A percentile compares a stretch with the other conserved stretches of the same genome.
Conservation (phyloP, 1,140 invertebrate genomes). For the Atta texana region DNA sequence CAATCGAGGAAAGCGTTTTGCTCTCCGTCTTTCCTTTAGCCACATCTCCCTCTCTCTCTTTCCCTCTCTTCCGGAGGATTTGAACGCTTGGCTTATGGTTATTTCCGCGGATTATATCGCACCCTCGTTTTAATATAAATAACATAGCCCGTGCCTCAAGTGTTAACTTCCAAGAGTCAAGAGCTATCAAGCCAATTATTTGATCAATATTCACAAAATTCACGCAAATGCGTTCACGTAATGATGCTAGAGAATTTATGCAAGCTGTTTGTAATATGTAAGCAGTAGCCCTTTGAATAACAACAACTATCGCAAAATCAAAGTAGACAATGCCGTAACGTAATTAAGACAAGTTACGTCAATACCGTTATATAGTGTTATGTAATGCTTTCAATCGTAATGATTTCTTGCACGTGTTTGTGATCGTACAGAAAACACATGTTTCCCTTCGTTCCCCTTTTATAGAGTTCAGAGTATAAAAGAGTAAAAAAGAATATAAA, state of each 20-base stretch:
- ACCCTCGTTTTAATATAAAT: slow-evolving; percentile 23
- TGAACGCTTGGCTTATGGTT: not conserved
- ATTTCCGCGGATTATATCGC: slow-evolving; percentile 44
- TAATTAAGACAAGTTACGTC: slow-evolving; percentile 42
- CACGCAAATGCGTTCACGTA: not conserved
- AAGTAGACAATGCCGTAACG: not conserved
- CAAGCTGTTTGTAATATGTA: not conserved
- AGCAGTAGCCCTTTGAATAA: not conserved
- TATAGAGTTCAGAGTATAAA: not conserved
- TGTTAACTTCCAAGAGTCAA: not conserved
- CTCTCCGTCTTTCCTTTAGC: slow-evolving; percentile 27
- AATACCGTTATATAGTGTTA: not conserved
- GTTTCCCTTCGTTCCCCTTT: not conserved
- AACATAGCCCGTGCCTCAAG: not conserved
- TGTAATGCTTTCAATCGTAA: not conserved
- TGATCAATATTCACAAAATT: slow-evolving; percentile 4
- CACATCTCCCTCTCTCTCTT: not conserved
- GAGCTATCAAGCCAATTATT: not conserved
- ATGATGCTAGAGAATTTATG: no score
- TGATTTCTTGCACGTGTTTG: slow-evolving; percentile 15
- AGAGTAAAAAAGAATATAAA: not conserved
- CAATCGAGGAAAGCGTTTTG: slow-evolving; percentile 62
- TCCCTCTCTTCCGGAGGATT: slow-evolving; percentile 14
- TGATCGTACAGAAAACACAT: not conserved
- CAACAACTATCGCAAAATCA: not conserved